These are phyloP conservation scores for Agapornis canus DNA, from an alignment of 2,797 vertebrate species.

Conservation along the genomic window DNA sequence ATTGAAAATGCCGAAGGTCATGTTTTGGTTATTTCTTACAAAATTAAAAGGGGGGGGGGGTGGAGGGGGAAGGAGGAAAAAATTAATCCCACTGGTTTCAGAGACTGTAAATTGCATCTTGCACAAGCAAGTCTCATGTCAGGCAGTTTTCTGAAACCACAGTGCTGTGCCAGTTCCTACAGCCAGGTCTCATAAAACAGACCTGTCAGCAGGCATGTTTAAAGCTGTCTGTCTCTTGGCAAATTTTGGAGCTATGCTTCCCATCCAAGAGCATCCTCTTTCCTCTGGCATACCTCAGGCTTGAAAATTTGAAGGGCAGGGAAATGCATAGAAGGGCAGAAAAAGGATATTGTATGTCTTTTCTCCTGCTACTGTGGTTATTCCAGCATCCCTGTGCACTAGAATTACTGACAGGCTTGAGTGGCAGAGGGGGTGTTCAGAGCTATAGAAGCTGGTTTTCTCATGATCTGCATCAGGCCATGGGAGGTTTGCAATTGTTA, in stretches of 20 bases:
- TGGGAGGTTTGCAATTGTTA: neutral
- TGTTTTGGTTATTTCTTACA: constrained; percentile 16
- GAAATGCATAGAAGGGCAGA: neutral
- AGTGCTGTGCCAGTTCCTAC: neutral
- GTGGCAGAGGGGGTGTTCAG: neutral
- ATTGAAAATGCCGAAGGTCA: neutral
- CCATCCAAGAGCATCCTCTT: neutral
- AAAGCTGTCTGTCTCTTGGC: neutral
- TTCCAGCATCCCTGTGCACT: neutral
- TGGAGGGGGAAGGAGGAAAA: neutral
- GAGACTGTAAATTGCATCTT: constrained; percentile 18
- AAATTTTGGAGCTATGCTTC: neutral
- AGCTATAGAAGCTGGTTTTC: neutral
- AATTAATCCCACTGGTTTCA: constrained; percentile 48
- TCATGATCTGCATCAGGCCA: fast-evolving
- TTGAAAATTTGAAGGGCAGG: neutral
- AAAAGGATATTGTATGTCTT: neutral
- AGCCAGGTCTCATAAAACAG: constrained; percentile 29
- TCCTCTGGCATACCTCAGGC: neutral
- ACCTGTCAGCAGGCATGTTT: neutral
- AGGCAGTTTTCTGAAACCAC: neutral
- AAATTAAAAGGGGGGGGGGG: neutral
- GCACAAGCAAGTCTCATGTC: neutral
- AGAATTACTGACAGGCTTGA: neutral
- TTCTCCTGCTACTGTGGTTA: fast-evolving